These are phyloP conservation scores for Branchinecta lynchi DNA, from an alignment of 1,140 invertebrate species.

Conservation along the genomic window DNA sequence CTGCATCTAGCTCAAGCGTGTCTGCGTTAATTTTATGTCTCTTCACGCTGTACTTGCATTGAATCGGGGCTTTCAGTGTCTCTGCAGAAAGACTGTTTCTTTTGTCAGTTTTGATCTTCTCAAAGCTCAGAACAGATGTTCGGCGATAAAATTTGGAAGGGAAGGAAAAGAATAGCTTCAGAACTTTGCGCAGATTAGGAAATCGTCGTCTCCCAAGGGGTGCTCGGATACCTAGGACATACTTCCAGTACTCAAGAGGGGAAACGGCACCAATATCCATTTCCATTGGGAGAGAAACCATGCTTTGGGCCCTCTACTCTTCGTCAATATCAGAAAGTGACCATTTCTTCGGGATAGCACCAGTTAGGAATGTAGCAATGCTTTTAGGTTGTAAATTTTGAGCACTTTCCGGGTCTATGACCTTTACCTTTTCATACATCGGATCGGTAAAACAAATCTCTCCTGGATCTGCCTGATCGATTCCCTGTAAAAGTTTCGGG, in stretches of 20 bases:
- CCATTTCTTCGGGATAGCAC: neutral
- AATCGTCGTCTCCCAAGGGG: neutral
- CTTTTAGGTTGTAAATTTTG: neutral
- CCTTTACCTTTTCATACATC: neutral
- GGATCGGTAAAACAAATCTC: neutral
- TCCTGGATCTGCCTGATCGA: neutral
- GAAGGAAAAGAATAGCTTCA: too few species aligned
- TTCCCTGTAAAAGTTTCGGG: neutral
- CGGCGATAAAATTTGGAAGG: neutral
- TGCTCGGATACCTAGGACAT: neutral
- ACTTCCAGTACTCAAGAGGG: neutral
- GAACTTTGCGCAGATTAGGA: neutral
- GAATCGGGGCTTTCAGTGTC: neutral
- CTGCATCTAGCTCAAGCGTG: neutral
- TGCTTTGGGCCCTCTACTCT: neutral
- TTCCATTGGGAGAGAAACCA: neutral
- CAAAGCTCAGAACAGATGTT: neutral
- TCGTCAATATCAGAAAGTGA: neutral
- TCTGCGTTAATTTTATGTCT: neutral
- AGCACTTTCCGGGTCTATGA: neutral
- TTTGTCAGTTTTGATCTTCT: neutral
- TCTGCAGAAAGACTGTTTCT: neutral
- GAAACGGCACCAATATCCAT: neutral
- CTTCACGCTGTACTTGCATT: neutral
- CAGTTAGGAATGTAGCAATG: neutral